phyloP scores from a whole-genome alignment of 2,888 invertebrate genomes.

The Achlya flavicornis region DNA sequence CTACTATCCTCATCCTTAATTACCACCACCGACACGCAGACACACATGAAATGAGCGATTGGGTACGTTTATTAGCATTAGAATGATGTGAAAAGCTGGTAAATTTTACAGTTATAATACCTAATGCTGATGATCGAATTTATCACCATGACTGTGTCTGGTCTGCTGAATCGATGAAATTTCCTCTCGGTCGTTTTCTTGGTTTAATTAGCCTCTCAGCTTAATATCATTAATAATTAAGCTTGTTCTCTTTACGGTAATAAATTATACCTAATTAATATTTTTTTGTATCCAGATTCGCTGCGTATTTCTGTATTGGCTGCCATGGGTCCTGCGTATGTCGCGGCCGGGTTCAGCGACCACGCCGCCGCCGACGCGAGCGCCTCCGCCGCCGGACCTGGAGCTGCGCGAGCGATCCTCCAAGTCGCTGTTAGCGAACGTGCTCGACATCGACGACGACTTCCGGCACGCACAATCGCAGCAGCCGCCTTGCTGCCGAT shows the following conservation, averaged over 20 bases:
- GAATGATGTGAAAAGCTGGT: too few relatives aligned
- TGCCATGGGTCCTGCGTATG: constrained; percentile 98
- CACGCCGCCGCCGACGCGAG: constrained; percentile 86
- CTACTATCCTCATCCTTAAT: constrained; percentile 98
- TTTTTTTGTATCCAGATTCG: constrained; percentile 86
- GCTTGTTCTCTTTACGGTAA: background rate
- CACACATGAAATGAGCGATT: constrained; percentile 98
- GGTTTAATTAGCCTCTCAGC: too few relatives aligned
- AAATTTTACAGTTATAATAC: too few relatives aligned
- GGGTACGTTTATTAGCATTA: constrained; percentile 84
- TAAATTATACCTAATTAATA: constrained; percentile 7
- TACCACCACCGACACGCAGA: constrained; percentile 98
- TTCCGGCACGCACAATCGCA: constrained; percentile 92
- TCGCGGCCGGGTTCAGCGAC: constrained; percentile 87
- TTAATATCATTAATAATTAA: too few relatives aligned
- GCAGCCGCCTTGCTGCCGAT: constrained; percentile 89
- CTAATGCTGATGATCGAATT: too few relatives aligned
- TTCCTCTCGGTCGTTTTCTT: too few relatives aligned
- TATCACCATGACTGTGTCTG: too few relatives aligned
- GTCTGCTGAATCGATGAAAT: too few relatives aligned
- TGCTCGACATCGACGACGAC: constrained; percentile 98
- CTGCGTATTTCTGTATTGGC: constrained; percentile 97
- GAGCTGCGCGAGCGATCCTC: constrained; percentile 96
- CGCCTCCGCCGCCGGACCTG: constrained; percentile 91
- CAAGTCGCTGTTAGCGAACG: constrained; percentile 97